A percentile compares a stretch with the other conserved stretches of the same genome.
phyloP scores from a whole-genome alignment of 2,888 invertebrate genomes.

The Athrips mouffetella region DNA sequence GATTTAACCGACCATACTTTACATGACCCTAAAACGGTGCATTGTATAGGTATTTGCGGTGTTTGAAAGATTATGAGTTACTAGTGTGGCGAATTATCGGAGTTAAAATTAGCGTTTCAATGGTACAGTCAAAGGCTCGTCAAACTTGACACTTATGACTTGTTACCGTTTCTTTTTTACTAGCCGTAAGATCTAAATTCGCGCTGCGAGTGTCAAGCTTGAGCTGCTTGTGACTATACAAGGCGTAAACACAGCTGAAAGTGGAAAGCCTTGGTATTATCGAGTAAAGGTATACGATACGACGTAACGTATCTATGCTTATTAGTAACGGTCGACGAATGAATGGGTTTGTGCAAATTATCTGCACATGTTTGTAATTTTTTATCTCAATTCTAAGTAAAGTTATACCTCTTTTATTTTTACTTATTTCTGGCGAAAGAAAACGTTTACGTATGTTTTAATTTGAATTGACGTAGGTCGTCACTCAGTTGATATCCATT shows the following conservation, averaged over 20 bases:
- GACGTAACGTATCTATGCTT: constrained; percentile 35
- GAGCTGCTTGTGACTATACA: too few species aligned
- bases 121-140: constrained; percentile 30
- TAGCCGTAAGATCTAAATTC: too few species aligned
- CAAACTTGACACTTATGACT: too few species aligned
- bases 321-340: constrained; percentile 46
- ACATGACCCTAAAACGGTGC: not conserved
- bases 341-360: constrained; percentile 49
- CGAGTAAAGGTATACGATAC: constrained; percentile 47
- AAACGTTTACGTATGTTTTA: not conserved
- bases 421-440: not conserved
- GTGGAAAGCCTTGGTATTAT: constrained; percentile 73
- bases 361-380: constrained; percentile 28
- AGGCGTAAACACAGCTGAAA: constrained; percentile 53
- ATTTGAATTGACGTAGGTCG: too few species aligned
- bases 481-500: too few species aligned
- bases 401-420: not conserved
- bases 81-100: constrained; percentile 20
- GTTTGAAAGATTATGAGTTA: not conserved
- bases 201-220: too few species aligned
- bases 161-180: too few species aligned
- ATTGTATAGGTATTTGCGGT: constrained; percentile 2
- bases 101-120: constrained; percentile 42
- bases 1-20: constrained; percentile 2
- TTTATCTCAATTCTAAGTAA: constrained; percentile 26